phyloP scores from a whole-genome alignment of 2,888 invertebrate species.

The Nesidiocoris tenuis region DNA sequence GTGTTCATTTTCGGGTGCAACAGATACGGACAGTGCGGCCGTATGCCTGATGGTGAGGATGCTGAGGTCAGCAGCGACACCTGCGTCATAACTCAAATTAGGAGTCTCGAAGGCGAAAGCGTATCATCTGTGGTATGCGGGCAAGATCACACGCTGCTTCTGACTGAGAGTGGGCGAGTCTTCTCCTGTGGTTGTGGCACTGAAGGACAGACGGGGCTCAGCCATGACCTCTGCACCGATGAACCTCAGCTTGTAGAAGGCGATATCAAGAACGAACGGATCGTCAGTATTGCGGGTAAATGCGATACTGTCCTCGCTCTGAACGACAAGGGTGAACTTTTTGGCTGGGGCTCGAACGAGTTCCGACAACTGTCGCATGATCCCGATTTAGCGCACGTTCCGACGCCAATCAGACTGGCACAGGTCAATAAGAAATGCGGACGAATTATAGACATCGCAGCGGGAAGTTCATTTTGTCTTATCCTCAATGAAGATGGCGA shows the following conservation, averaged over 20 bases:
- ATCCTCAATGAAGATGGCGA: conserved; percentile 77
- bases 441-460: conserved; percentile 74
- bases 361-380: conserved; percentile 72
- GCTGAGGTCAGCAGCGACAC: neutral
- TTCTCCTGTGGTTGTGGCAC: conserved; percentile 91
- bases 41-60: conserved; percentile 54
- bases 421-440: conserved; percentile 66
- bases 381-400: conserved; percentile 66
- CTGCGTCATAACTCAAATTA: conserved; percentile 24
- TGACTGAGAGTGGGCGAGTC: conserved; percentile 77
- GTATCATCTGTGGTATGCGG: conserved; percentile 70
- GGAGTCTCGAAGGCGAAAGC: conserved; percentile 16
- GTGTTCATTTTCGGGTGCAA: conserved; percentile 88
- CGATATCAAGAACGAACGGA: conserved; percentile 77
- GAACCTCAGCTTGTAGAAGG: conserved; percentile 68
- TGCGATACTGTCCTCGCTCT: conserved; percentile 88
- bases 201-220: conserved; percentile 90
- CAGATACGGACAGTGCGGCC: conserved; percentile 89
- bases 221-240: conserved; percentile 63
- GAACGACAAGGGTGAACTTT: conserved; percentile 83
- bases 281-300: conserved; percentile 74
- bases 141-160: conserved; percentile 84
- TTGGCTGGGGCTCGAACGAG: conserved; percentile 97
- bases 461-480: conserved; percentile 85
- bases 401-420: conserved; percentile 66